Conservation (phyloP, 2,888 invertebrate genomes). For the Drosophila formosana region DNA sequence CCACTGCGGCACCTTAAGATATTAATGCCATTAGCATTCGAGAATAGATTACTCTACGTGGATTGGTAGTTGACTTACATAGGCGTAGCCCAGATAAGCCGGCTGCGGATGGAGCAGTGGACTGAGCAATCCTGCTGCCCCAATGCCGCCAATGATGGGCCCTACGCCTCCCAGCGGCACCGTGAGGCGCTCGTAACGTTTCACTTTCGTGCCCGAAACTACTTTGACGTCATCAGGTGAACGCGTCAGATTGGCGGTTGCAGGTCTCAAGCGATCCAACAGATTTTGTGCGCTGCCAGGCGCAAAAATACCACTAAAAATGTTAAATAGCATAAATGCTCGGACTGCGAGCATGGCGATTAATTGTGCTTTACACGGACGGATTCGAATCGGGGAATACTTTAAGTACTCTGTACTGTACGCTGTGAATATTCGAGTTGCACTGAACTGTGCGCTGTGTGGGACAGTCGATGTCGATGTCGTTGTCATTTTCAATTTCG, state of each 20-base stretch:
- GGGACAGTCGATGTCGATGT: slow-evolving; percentile 39
- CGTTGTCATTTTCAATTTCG: slow-evolving; percentile 27
- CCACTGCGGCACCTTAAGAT: slow-evolving; percentile 78
- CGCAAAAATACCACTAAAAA: slow-evolving; percentile 55
- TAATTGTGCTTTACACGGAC: slow-evolving; percentile 9
- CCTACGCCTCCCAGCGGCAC: slow-evolving; percentile 77
- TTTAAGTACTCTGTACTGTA: slow-evolving; percentile 31
- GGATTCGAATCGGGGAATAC: neutral
- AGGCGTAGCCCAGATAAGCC: slow-evolving; percentile 68
- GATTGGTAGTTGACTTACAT: slow-evolving; percentile 54
- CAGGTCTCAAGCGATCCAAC: slow-evolving; percentile 76
- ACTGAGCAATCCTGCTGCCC: slow-evolving; percentile 58
- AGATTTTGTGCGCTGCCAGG: slow-evolving; percentile 77
- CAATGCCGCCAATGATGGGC: slow-evolving; percentile 51
- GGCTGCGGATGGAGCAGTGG: slow-evolving; percentile 66
- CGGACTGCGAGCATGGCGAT: slow-evolving; percentile 51
- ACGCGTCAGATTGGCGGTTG: slow-evolving; percentile 58
- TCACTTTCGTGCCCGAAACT: slow-evolving; percentile 83
- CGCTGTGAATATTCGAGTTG: slow-evolving; percentile 39
- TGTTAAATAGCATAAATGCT: slow-evolving; percentile 52
- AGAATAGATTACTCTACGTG: too few species aligned
- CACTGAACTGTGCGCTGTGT: slow-evolving; percentile 54
- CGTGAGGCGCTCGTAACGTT: slow-evolving; percentile 82
- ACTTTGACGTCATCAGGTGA: slow-evolving; percentile 82
- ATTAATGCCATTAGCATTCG: neutral